Evolutionary conservation across 2,888 invertebrate species (phyloP), one percentile per base, ranked within the genome.

Genomic region (Lydus trimaculatus): DNA sequence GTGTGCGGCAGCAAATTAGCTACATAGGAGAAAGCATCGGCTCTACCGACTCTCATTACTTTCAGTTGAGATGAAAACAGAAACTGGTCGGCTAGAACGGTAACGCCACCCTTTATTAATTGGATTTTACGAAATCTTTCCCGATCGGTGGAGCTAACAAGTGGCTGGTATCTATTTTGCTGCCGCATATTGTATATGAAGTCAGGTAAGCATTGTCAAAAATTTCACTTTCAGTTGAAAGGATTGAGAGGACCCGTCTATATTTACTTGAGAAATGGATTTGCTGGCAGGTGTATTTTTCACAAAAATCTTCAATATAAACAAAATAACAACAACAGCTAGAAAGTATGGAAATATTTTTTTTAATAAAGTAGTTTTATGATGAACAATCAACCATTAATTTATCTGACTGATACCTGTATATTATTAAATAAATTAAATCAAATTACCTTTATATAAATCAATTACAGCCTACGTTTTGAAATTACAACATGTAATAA

Each of bases 381-480:
- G 65, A 69, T 69, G 65, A 69, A 66, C 69, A 69, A 69, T 69
- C 58, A 69, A 66, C 63, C 61, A 69, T 66, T 69, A 63, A 69
- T 69, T 61, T 52, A 56, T 68, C 28, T 48, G 59, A 52, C 56
- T 60, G 63, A 65, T 60, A 61, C 28, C 23, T 56, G 63, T 48
- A 63, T 67, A 65, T 67, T 65, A 71, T 71, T 71, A 71, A 68
- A 61, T 71, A 67, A 71, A 71, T 71, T 71, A 68, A 71, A 64
- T 52, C 64, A 33, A 71, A 71, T 71, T 67, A 65, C 36, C 39
- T 61, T 25, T 61, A 70, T 56, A 56, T 67, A 67, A 69, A 70
- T 70, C 70, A 68, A 71, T 71, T 68, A 67, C 67, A 59, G 59
- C 67, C 70, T 65, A 70, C 70, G 17, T 64, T n/a, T n/a, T n/a